phyloP scores from a whole-genome alignment of 2,888 invertebrate species.

The Apodemia arnacis region DNA sequence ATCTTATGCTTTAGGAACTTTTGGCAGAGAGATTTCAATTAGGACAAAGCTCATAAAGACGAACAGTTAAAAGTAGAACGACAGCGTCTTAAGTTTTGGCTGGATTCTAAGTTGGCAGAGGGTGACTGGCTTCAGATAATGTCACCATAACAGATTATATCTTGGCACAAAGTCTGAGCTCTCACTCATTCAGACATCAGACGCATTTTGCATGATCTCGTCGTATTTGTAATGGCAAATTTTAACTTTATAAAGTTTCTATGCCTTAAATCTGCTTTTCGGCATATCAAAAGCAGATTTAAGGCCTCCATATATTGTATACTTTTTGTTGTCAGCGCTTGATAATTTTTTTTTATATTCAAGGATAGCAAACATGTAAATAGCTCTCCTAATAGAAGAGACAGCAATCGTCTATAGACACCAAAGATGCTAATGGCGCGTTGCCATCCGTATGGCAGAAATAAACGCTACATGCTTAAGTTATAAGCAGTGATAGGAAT shows the following conservation, averaged over 20 bases:
- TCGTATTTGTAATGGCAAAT: conserved; percentile 82
- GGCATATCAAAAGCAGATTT: too few species aligned
- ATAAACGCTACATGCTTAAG: too few species aligned
- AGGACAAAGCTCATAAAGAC: conserved; percentile 79
- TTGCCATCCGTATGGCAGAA: too few species aligned
- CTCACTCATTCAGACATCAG: conserved; percentile 89
- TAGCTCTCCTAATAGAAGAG: too few species aligned
- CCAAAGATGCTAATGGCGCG: too few species aligned
- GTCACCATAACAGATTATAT: conserved; percentile 93
- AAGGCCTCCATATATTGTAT: background rate
- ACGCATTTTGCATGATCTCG: conserved; percentile 88
- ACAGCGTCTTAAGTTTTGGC: conserved; percentile 90
- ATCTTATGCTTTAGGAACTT: conserved; percentile 17
- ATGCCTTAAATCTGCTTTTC: background rate
- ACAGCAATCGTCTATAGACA: too few species aligned
- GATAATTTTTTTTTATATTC: too few species aligned
- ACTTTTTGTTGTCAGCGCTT: background rate
- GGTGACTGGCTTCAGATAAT: conserved; percentile 90
- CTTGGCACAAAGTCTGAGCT: conserved; percentile 91
- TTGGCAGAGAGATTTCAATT: conserved; percentile 65
- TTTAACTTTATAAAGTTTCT: conserved; percentile 24
- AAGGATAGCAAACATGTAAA: too few species aligned
- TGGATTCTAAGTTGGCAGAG: conserved; percentile 91
- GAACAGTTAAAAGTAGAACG: conserved; percentile 87
- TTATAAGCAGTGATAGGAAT: too few species aligned